Evolutionary conservation across 2,888 invertebrate species (phyloP), one percentile per base, ranked within the genome.

Genomic region (Plebejus melissa): DNA sequence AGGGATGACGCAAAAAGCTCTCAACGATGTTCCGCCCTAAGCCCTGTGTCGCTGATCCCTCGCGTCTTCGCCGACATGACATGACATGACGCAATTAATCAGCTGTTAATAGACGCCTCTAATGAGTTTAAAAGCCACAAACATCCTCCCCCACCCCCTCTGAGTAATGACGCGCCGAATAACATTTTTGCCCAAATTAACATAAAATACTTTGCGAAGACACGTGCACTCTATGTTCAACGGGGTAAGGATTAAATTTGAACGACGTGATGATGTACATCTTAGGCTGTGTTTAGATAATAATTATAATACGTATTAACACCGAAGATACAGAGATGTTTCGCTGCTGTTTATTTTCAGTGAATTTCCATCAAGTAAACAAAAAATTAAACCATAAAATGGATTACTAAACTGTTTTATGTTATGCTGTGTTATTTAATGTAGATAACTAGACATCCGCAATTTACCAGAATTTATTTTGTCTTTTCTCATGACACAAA

Each of bases 121-220:
- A 72, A 71, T 54, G 50, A 72, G 72, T 54, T 72, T 72, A 50
- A 72, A 72, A 72, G 72, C 72, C 50, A 72, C 72, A 54, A 72
- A 50, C 54, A 72, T 16, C 41, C 70, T 13, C 38, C 38, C 13
- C 11, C 38, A n/a, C 69, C 36, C 32, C 28, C 36, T 22, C 28
- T n/a, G 13, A 16, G 32, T 72, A 32, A 72, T 72, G 72, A 50
- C 72, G 50, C 54, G 32, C 16, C 41, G 46, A 50, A 71, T 71
- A 28, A 50, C 0, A 50, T 72, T 72, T 72, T 72, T 50, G 41
- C 32, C 16, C 36, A 32, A 72, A 72, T 54, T 16, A 72, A 54
- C 50, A 54, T 54, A 32, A 54, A 72, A 54, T 32, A 32, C 32
- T 71, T 9, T 46, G n/a, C 36, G 7, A 60, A 0, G 32, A 28